These are phyloP conservation scores for Callyntrura guangdongensis DNA, from an alignment of 2,888 invertebrate species.

Conservation along the genomic window DNA sequence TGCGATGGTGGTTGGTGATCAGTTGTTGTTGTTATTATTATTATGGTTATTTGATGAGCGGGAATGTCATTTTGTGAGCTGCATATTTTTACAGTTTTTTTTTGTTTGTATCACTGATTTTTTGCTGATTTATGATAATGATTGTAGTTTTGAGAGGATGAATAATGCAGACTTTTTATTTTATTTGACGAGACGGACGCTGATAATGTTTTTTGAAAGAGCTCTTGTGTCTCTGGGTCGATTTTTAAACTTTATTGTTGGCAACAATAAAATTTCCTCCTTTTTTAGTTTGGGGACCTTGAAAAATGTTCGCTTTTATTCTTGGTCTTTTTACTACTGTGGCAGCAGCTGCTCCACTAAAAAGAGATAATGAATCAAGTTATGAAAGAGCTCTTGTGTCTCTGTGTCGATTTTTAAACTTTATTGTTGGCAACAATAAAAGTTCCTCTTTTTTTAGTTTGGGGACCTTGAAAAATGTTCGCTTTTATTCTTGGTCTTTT, in stretches of 20 bases:
- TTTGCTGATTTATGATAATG: constrained; percentile 30
- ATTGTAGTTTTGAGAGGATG: not conserved
- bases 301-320: not conserved
- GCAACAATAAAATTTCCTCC: not conserved
- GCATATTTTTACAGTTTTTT: not conserved
- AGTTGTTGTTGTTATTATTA: constrained; percentile 13
- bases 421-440: not conserved
- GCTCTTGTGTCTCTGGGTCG: not conserved
- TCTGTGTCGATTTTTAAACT: not conserved
- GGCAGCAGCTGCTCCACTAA: constrained; percentile 16
- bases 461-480: not conserved
- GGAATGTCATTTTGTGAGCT: constrained; percentile 4
- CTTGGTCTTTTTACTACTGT: not conserved
- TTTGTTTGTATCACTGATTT: not conserved
- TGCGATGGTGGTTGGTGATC: constrained; percentile 45
- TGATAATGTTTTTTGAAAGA: not conserved
- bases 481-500: constrained; percentile 4
- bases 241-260: not conserved
- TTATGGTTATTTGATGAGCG: not conserved
- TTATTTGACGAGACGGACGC: not conserved
- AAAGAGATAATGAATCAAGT: constrained; percentile 40
- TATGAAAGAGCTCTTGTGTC: not conserved
- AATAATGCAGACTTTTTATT: not conserved
- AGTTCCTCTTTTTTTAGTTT: not conserved
- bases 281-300: not conserved